These are phyloP conservation scores for Caradrina clavipalpis DNA, from an alignment of 2,888 invertebrate species.

Conservation along the genomic window DNA sequence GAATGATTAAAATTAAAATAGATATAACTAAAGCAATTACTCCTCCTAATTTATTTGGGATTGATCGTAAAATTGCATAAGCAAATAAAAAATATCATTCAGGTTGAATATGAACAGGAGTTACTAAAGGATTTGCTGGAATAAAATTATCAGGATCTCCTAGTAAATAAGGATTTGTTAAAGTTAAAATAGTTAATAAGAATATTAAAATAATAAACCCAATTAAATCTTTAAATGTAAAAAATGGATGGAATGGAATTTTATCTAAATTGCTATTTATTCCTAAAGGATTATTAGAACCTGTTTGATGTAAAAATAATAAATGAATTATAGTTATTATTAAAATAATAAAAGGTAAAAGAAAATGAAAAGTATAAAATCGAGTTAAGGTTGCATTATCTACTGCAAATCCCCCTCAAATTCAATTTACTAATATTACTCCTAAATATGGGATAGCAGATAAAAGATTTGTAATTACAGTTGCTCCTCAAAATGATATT, in stretches of 20 bases:
- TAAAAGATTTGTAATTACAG: slow-evolving; percentile 94
- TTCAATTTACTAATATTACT: slow-evolving; percentile 92
- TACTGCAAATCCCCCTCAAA: slow-evolving; percentile 95
- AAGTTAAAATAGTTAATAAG: slow-evolving; percentile 87
- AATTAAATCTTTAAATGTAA: slow-evolving; percentile 92
- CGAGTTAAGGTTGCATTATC: slow-evolving; percentile 94
- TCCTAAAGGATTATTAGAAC: slow-evolving; percentile 92
- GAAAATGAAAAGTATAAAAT: slow-evolving; percentile 94
- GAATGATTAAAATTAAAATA: slow-evolving; percentile 92
- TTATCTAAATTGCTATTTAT: slow-evolving; percentile 92
- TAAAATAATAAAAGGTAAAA: slow-evolving; percentile 93
- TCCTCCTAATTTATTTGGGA: slow-evolving; percentile 95
- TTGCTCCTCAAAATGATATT: slow-evolving; percentile 96
- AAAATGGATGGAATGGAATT: slow-evolving; percentile 93
- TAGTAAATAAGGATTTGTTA: slow-evolving; percentile 91
- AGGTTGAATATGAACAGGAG: slow-evolving; percentile 95
- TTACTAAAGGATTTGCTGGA: slow-evolving; percentile 93
- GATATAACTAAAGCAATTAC: slow-evolving; percentile 93
- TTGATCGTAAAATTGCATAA: slow-evolving; percentile 95
- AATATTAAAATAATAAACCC: slow-evolving; percentile 91
- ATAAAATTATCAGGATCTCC: slow-evolving; percentile 94
- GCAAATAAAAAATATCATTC: slow-evolving; percentile 97
- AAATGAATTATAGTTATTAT: slow-evolving; percentile 92
- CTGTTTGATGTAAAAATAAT: slow-evolving; percentile 93
- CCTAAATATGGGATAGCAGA: slow-evolving; percentile 94